Evolutionary conservation across 1,140 invertebrate genomes (phyloP).

Genomic region (Papilio helenus): DNA sequence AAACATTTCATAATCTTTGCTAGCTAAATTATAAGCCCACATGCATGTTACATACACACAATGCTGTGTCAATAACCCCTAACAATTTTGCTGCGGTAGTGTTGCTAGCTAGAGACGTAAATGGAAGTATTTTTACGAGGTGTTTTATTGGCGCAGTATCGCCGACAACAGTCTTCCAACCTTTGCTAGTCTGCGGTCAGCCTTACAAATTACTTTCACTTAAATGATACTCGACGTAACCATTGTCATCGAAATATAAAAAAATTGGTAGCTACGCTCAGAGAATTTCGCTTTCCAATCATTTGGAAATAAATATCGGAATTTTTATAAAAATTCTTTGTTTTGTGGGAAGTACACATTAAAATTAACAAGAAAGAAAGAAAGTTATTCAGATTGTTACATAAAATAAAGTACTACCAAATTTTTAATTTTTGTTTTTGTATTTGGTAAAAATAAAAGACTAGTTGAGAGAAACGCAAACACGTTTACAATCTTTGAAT

Average conservation of each 20-base stretch:
- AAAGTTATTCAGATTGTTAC: neutral
- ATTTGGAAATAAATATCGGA: neutral
- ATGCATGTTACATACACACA: neutral
- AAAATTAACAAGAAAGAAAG: constrained; percentile 1
- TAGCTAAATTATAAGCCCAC: neutral
- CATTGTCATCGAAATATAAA: constrained; percentile 47
- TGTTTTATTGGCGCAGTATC: constrained; percentile 24
- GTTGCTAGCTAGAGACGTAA: constrained; percentile 14
- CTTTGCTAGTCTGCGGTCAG: constrained; percentile 47
- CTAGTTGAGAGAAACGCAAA: no score
- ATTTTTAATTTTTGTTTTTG: no score
- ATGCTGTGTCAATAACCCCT: constrained; percentile 33
- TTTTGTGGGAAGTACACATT: neutral
- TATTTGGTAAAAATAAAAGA: no score
- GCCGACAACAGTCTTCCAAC: constrained; percentile 26
- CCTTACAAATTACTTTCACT: constrained; percentile 65
- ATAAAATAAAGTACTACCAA: neutral
- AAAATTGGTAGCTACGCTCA: constrained; percentile 14
- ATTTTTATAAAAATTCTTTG: neutral
- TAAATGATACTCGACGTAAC: constrained; percentile 42
- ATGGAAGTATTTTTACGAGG: constrained; percentile 35
- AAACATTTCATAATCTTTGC: neutral
- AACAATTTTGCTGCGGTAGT: constrained; percentile 11
- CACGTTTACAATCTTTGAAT: neutral
- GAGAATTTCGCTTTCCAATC: constrained; percentile 52